These are phyloP conservation scores for Manis pentadactyla DNA, from an alignment of 2,797 vertebrate genomes.

Conservation along the genomic window DNA sequence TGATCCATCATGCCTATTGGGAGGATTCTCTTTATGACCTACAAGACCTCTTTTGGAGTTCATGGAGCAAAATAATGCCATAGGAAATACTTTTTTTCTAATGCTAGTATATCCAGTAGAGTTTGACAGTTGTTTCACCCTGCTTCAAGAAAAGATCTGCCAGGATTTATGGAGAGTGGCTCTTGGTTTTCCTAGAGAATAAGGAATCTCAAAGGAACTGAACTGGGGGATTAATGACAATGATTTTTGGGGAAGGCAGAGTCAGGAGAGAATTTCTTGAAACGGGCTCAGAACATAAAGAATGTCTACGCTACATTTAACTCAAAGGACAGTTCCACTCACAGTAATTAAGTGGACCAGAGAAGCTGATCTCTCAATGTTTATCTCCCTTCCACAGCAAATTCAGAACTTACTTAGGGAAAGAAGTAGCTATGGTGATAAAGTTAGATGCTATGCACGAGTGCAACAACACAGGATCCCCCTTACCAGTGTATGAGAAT, in stretches of 20 bases:
- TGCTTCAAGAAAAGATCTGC: not conserved
- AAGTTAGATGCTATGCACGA: not conserved
- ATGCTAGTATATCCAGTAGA: not conserved
- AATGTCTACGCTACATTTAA: not conserved
- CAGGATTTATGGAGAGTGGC: not conserved
- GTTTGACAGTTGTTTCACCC: not conserved
- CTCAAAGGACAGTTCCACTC: not conserved
- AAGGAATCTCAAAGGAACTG: not conserved
- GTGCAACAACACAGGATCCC: not conserved
- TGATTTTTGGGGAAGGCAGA: not conserved
- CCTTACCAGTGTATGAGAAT: not conserved
- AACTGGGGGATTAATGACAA: not conserved
- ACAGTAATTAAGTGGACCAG: not conserved
- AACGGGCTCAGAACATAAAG: not conserved
- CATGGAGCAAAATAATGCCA: not conserved
- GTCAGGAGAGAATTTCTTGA: not conserved
- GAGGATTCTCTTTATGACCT: not conserved
- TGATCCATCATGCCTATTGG: not conserved
- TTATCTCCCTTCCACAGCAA: not conserved
- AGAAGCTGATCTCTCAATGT: not conserved
- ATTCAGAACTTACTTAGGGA: not conserved
- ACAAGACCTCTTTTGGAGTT: not conserved
- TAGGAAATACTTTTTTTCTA: not conserved
- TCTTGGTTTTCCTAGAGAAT: not conserved
- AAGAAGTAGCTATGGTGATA: not conserved